phyloP scores from a whole-genome alignment of 2,888 invertebrate genomes.

The Eueremaeus valkanovi region DNA sequence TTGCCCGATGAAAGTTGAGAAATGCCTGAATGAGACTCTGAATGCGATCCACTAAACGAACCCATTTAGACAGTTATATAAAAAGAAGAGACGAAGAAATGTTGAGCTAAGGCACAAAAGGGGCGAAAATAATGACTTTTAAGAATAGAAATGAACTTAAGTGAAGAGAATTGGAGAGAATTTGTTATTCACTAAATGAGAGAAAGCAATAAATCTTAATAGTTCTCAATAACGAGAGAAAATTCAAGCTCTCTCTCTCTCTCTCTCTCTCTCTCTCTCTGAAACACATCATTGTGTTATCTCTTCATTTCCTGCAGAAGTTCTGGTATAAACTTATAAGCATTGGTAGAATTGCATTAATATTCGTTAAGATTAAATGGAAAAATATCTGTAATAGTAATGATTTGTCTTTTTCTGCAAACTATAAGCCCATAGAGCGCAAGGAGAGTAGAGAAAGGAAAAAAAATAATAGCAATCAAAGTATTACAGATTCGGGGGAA shows the following conservation, averaged over 20 bases:
- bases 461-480: constrained; percentile 35
- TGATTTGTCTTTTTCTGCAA: constrained; percentile 30
- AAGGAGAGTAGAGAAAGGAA: neutral
- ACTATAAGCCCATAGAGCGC: constrained; percentile 11
- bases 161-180: constrained; percentile 8
- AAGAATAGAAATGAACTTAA: constrained; percentile 36
- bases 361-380: constrained; percentile 36
- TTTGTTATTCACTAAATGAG: constrained; percentile 37
- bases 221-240: constrained; percentile 34
- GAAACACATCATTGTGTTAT: neutral
- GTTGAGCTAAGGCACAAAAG: constrained; percentile 12
- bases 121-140: constrained; percentile 32
- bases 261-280: no score
- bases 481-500: constrained; percentile 15
- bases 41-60: neutral
- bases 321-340: constrained; percentile 7
- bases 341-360: constrained; percentile 23
- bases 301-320: constrained; percentile 24
- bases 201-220: constrained; percentile 34
- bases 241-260: no score
- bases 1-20: constrained; percentile 21
- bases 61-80: constrained; percentile 27
- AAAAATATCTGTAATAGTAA: constrained; percentile 29
- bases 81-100: constrained; percentile 10
- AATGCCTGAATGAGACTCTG: neutral